Percentiles rank a stretch among this genome's conserved stretches.
These are phyloP conservation scores for Temnothorax rugatulus DNA, from an alignment of 2,888 invertebrate species.

Conservation along the genomic window DNA sequence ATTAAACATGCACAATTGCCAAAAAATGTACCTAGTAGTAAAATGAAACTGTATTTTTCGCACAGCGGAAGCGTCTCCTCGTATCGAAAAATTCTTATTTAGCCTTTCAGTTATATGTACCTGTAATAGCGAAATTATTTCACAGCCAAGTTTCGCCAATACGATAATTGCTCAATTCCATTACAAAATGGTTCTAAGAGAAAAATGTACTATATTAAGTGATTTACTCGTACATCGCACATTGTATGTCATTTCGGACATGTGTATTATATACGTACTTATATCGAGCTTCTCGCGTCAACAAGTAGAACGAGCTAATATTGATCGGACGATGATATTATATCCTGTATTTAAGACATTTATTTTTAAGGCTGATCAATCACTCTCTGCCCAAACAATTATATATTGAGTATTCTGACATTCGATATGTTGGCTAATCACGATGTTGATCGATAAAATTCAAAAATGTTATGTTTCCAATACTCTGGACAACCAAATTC, in stretches of 20 bases:
- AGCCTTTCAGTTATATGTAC: too few relatives aligned
- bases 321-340: constrained; percentile 4
- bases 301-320: constrained; percentile 33
- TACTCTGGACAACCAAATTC: neutral
- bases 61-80: neutral
- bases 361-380: constrained; percentile 30
- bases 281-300: constrained; percentile 20
- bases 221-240: neutral
- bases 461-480: neutral
- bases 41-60: constrained; percentile 1
- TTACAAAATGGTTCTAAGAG: neutral
- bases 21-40: neutral
- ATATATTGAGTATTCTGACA: neutral
- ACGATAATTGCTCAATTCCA: neutral
- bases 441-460: neutral
- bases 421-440: neutral
- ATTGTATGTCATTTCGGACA: neutral
- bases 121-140: neutral
- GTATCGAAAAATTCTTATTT: constrained; percentile 1
- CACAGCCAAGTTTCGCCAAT: neutral
- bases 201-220: neutral
- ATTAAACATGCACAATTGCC: neutral
- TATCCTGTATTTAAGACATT: neutral
- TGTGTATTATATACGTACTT: neutral
- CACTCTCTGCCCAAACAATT: neutral